Evolutionary conservation across 1,140 invertebrate genomes (phyloP), one percentile per base, ranked within the genome.

Genomic region (Phthorimaea operculella): DNA sequence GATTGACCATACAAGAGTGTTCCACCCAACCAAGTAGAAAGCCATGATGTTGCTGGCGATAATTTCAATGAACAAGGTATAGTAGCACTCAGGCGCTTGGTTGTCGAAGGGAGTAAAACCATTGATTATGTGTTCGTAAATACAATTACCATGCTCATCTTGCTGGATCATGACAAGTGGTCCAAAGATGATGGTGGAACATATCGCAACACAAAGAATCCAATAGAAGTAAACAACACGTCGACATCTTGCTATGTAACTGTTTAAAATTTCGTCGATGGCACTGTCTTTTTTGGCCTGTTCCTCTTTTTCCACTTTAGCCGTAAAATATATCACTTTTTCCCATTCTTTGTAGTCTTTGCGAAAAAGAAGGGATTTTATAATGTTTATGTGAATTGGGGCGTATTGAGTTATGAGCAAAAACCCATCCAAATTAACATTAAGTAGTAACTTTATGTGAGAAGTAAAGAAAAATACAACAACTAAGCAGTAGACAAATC

Each of bases 51-150:
- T 53, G 8, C 70, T 4, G 6, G 21, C 21, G 6, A 28, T 28
- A 14, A 59, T 70, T 51, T 77, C 67, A 16, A 70, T 64, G 6
- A 55, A 11, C 64, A 77, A 68, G 8, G 69, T 68, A 16, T 58
- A 50, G 42, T 77, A 77, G 63, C 75, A 77, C 10, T 72, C 74
- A n/a, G 67, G 67, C 9, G 67, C 66, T 33, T 69, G 64, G 1
- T 58, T 51, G n/a, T 34, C 42, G 44, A 67, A 77, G 12, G 74
- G 72, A 14, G 64, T 67, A 50, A 69, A 77, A 5, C 70, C 70
- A 49, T 77, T 66, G 51, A 77, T 74, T 16, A 71, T 64, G 8
- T 68, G 47, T 45, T 68, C 54, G 47, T 77, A 75, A 34, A 58
- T 52, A 47, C 59, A 62, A 9, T 62, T 74, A 4, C 68, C 64